A percentile compares a stretch with the other conserved stretches of the same genome.
Evolutionary conservation across 2,888 invertebrate species (phyloP).

Genomic region (Adelphocoris suturalis): DNA sequence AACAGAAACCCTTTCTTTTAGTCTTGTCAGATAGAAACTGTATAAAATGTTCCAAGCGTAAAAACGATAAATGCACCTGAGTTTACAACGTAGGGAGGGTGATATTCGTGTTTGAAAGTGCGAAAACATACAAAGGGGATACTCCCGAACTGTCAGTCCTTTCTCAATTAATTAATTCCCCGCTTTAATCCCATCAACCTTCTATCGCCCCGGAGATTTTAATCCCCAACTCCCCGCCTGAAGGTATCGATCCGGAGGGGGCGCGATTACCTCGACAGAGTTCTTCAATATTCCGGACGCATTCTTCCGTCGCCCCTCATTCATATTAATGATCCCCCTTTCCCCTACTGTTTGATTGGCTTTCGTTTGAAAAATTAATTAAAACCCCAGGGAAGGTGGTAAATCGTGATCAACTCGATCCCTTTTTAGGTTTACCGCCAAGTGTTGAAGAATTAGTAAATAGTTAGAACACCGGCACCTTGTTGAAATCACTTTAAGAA

Average conservation of each 20-base stretch:
- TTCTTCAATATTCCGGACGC: conserved; percentile 22
- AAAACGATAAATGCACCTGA: too few relatives aligned
- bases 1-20: too few relatives aligned
- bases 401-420: conserved; percentile 32
- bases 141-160: not conserved
- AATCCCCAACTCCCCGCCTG: not conserved
- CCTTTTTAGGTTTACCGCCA: not conserved
- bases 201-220: conserved; percentile 19
- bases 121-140: not conserved
- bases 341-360: conserved; percentile 1
- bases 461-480: not conserved
- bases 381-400: not conserved
- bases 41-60: too few relatives aligned
- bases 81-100: too few relatives aligned
- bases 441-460: not conserved
- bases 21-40: too few relatives aligned
- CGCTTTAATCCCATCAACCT: conserved; percentile 1
- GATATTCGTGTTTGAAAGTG: too few relatives aligned
- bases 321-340: conserved; percentile 14
- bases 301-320: conserved; percentile 22
- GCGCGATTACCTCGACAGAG: conserved; percentile 24
- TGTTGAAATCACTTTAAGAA: too few relatives aligned
- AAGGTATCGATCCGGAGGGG: not conserved
- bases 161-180: conserved; percentile 13
- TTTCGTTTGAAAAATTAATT: conserved; percentile 41